Base-by-base conservation (phyloP, 2,113 vertebrate species). In the Etheostoma spectabile region DNA sequence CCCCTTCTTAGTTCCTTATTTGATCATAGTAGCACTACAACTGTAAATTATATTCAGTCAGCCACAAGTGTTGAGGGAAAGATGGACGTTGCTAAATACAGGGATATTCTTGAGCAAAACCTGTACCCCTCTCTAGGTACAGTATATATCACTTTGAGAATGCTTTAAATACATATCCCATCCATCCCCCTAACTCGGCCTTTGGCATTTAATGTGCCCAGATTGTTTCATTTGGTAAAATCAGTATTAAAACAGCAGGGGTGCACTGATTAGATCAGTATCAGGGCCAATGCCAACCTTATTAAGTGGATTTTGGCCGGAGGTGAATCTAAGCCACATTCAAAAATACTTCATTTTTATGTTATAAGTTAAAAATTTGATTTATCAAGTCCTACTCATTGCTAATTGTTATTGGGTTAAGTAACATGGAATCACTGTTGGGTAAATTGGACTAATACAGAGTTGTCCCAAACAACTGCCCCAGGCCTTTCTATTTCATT, bases 11-110 rank as follows among this genome's bases (percentile, higher is more conserved):
- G 52, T 12, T 67, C 35, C 55, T 69, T 60, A 77, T 80, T 88
- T 79, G 77, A 90, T 84, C 78, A 77, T 53, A 45, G 69, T 27
- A 14, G 27, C 46, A 38, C n/a, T 33, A 64, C 22, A 69, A 55
- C 48, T 55, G 73, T 84, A 86, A 42, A 81, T 81, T 85, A 33
- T 42, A 24, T 63, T 73, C 18, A 22, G 72, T 56, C 60, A n/a
- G 38, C 27, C 60, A 49, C 45, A 33, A 83, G 74, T 38, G 27
- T 30, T 30, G 27, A 30, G 27, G 27, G 27, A 30, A 30, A 30
- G 27, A 30, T 30, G 27, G 27, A 30, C 3, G 27, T 2, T 30
- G 27, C 27, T 30, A 30, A 30, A 30, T 30, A 30, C 27, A 30
- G 27, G 27, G 27, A 30, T 30, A 30, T 30, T 30, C 27, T 30